Percentiles rank a stretch among this genome's conserved stretches.
Conservation (phyloP, 2,888 invertebrate genomes). For the Torymus auratus region DNA sequence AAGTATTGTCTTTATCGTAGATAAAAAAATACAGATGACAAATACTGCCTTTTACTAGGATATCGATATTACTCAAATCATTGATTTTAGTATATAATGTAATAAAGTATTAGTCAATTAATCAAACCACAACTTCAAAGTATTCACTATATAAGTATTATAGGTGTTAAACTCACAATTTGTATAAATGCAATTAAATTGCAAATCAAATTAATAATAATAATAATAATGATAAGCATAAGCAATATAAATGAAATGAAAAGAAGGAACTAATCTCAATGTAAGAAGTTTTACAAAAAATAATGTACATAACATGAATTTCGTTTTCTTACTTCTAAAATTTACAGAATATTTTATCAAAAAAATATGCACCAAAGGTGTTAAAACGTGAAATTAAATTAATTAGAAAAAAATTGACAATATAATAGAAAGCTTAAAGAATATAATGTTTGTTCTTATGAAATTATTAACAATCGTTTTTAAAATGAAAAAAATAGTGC, state of each 20-base stretch:
- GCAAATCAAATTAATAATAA: background rate
- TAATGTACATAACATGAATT: no score
- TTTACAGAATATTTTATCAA: no score
- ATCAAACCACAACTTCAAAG: background rate
- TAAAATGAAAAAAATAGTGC: no score
- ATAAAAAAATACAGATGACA: constrained; percentile 21
- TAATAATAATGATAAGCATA: background rate
- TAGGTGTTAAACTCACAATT: background rate
- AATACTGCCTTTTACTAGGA: constrained; percentile 40
- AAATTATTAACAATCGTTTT: no score
- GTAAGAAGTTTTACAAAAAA: no score
- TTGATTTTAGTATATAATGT: constrained; percentile 10
- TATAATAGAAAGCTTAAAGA: no score
- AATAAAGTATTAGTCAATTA: constrained; percentile 33
- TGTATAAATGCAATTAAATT: background rate
- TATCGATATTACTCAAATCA: constrained; percentile 18
- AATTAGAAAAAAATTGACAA: no score
- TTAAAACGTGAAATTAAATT: no score
- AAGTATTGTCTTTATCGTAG: constrained; percentile 20
- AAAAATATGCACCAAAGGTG: no score
- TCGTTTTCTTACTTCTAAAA: no score
- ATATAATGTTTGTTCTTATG: no score
- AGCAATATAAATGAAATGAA: background rate
- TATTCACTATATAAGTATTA: constrained; percentile 7
- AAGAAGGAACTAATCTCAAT: no score